These are phyloP conservation scores for Phrynocephalus vlangalii DNA, from an alignment of 2,797 vertebrate species.

Conservation along the genomic window DNA sequence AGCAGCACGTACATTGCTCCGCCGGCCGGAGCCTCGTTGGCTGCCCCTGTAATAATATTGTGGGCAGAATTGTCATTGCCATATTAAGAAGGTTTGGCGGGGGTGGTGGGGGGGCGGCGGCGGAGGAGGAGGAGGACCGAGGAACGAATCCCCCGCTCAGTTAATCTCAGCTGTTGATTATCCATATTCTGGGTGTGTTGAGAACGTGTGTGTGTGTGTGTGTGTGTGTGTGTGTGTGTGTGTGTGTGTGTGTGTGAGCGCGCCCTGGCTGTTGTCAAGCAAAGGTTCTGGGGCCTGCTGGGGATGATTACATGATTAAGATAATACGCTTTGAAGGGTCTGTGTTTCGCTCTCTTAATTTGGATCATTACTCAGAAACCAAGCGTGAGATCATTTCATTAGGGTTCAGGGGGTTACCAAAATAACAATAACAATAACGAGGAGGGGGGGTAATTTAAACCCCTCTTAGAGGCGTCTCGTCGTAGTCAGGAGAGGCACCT, in stretches of 20 bases:
- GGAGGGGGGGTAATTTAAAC: conserved; percentile 27
- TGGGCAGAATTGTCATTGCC: conserved; percentile 83
- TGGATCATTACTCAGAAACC: conserved; percentile 92
- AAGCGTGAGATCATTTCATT: conserved; percentile 89
- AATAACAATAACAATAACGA: neutral
- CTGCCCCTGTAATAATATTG: conserved; percentile 83
- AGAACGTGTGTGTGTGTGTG: neutral
- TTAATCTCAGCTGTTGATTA: conserved; percentile 87
- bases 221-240: neutral
- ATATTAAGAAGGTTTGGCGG: conserved; percentile 78
- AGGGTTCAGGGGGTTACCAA: conserved; percentile 76
- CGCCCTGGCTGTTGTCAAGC: neutral
- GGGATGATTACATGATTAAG: conserved; percentile 92
- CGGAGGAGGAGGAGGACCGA: conserved; percentile 48
- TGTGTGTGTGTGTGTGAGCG: neutral
- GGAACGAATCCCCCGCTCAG: conserved; percentile 45
- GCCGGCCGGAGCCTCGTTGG: conserved; percentile 73
- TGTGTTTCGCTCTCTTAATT: conserved; percentile 93
- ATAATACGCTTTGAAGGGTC: conserved; percentile 92
- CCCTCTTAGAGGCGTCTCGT: neutral
- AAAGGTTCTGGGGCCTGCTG: conserved; percentile 84
- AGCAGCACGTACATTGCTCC: conserved; percentile 81
- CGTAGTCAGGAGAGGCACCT: no score
- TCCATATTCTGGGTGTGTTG: conserved; percentile 68
- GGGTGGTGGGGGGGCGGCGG: conserved; percentile 63